phyloP scores from a whole-genome alignment of 2,113 vertebrate genomes.

The Lynx canadensis region DNA sequence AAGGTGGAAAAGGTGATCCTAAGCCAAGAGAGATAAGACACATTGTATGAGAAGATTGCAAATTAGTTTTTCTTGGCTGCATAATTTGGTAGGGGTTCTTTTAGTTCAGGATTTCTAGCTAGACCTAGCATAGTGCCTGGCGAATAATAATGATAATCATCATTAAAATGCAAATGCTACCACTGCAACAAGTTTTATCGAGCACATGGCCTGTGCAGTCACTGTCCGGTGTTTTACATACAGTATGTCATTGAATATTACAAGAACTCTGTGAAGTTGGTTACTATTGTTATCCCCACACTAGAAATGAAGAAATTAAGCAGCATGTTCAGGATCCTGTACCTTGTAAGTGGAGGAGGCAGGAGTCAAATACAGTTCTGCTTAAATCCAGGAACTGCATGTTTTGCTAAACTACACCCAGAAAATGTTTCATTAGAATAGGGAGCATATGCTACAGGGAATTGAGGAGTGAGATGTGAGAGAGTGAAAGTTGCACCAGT shows the following conservation, averaged over 20 bases:
- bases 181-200: not conserved
- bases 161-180: not conserved
- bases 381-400: not conserved
- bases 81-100: not conserved
- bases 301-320: not conserved
- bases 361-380: not conserved
- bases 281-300: not conserved
- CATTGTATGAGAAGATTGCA: not conserved
- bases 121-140: not conserved
- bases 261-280: not conserved
- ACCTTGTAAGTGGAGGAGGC: not conserved
- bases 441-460: not conserved
- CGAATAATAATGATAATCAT: not conserved
- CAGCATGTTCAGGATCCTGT: not conserved
- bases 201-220: not conserved
- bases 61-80: not conserved
- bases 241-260: not conserved
- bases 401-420: not conserved
- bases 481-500: not conserved
- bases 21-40: not conserved
- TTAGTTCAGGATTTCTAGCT: constrained; percentile 1
- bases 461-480: not conserved
- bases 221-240: not conserved
- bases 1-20: not conserved
- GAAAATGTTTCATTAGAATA: not conserved